Evolutionary conservation across 1,140 invertebrate species (phyloP).

Genomic region (Conus ventricosus): DNA sequence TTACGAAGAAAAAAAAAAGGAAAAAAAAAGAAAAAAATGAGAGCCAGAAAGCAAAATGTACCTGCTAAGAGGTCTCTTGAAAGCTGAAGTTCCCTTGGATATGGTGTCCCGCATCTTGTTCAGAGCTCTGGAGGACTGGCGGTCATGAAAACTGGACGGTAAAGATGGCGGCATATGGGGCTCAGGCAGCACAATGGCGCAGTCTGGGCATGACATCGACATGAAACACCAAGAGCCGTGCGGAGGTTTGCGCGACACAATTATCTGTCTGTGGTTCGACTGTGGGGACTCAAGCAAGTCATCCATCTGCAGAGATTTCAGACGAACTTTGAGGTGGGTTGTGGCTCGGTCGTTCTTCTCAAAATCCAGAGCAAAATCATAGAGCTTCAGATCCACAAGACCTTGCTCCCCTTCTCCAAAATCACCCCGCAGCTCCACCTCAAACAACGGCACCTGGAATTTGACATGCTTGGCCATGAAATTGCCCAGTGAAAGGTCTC

Average conservation of each 20-base stretch:
- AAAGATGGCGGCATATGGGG: conserved; percentile 70
- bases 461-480: conserved; percentile 59
- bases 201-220: conserved; percentile 90
- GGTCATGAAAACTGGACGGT: conserved; percentile 67
- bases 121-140: conserved; percentile 48
- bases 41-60: background rate
- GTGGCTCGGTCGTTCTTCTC: conserved; percentile 81
- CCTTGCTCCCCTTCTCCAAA: conserved; percentile 70
- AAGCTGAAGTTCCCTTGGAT: background rate
- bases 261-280: conserved; percentile 86
- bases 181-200: conserved; percentile 65
- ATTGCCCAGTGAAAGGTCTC: conserved; percentile 29
- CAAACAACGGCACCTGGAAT: conserved; percentile 74
- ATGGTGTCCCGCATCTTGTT: background rate
- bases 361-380: conserved; percentile 86
- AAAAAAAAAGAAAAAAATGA: background rate
- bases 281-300: conserved; percentile 86
- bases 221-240: conserved; percentile 76
- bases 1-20: no score
- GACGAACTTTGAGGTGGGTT: conserved; percentile 83
- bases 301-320: conserved; percentile 90
- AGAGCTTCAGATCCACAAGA: conserved; percentile 86
- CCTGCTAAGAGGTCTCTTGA: background rate
- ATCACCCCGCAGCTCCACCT: conserved; percentile 72
- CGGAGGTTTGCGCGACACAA: conserved; percentile 77